Percentiles rank a stretch among this genome's conserved stretches.
Evolutionary conservation across 1,140 invertebrate species (phyloP).

Genomic region (Drosophila saltans): DNA sequence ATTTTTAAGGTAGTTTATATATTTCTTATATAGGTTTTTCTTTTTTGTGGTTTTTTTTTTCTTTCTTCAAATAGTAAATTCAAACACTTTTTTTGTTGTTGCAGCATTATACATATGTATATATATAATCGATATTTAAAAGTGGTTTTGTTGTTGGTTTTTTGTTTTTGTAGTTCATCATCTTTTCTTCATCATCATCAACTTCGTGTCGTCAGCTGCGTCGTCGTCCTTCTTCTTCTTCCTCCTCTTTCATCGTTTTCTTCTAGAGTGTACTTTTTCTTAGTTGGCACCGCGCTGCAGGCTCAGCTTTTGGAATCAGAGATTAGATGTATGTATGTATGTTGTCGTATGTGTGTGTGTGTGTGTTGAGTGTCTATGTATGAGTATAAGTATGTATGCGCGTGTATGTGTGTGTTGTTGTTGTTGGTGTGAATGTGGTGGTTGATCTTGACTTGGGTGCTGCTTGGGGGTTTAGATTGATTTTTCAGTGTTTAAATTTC

Average conservation of each 20-base stretch:
- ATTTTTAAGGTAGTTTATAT: slow-evolving; percentile 68
- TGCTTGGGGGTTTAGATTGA: slow-evolving; percentile 44
- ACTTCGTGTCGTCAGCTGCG: slow-evolving; percentile 14
- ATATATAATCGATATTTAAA: slow-evolving; percentile 32
- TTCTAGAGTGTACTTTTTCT: slow-evolving; percentile 39
- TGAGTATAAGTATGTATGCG: slow-evolving; percentile 12
- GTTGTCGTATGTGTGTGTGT: slow-evolving; percentile 25
- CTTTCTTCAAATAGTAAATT: slow-evolving; percentile 79
- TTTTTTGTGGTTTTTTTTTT: slow-evolving; percentile 58
- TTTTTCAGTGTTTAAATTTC: slow-evolving; percentile 64
- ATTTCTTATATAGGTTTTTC: slow-evolving; percentile 77
- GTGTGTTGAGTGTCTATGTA: slow-evolving; percentile 14
- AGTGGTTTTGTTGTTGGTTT: slow-evolving; percentile 36
- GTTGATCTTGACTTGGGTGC: slow-evolving; percentile 73
- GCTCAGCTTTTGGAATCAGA: slow-evolving; percentile 79
- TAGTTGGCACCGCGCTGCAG: slow-evolving; percentile 69
- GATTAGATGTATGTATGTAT: slow-evolving; percentile 57
- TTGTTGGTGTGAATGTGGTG: slow-evolving; percentile 28
- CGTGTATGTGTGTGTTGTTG: slow-evolving; percentile 23
- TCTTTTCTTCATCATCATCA: slow-evolving; percentile 37
- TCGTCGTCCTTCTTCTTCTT: slow-evolving; percentile 30
- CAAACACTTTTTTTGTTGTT: slow-evolving; percentile 72
- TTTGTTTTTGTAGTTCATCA: slow-evolving; percentile 41
- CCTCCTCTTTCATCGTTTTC: slow-evolving; percentile 41
- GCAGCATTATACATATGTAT: slow-evolving; percentile 49